Evolutionary conservation across 1,140 invertebrate genomes (phyloP), one percentile per base, ranked within the genome.

Genomic region (Conus betulinus): DNA sequence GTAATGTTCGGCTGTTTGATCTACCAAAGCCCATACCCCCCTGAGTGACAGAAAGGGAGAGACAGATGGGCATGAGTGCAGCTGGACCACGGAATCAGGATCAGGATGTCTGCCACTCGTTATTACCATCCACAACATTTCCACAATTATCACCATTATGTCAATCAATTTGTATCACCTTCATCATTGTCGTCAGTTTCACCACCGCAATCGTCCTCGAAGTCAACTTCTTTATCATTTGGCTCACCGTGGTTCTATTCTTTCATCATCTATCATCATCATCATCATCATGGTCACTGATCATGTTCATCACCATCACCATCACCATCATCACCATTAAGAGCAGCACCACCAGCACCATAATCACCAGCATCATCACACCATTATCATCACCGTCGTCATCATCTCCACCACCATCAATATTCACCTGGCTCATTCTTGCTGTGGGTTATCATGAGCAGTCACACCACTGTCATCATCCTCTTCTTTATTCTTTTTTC

Each of bases 21-120:
- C 92, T 23, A 89, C 90, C 51, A 92, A 20, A 0, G 90, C 89
- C 93, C 93, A 94, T 20, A 85, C 87, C 76, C 87, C 76, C 92
- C 92, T 92, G 63, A 39, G 39, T 39, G 39, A 39, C 39, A 39
- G 39, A 39, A 25, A 8, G 27, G 27, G 25, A 20, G 15, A 85
- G 8, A 23, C 0, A 63, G 8, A 71, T 4, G 60, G 11, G 60
- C 60, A 3, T 39, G 39, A 39, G 39, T 39, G 39, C 39, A 39
- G 39, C 39, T 39, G 39, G 39, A 39, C 60, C 60, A 11, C 60
- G 11, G 10, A 20, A 63, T 63, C 60, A 63, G 10, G 10, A 63
- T 63, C 60, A 2, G 10, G 10, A 13, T 63, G 11, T 63, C 60
- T 63, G 11, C 4, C 60, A 63, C 0, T 39, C 17, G 60, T 63